Evolutionary conservation across 2,797 vertebrate species (phyloP).

Genomic region (Tapirus indicus): DNA sequence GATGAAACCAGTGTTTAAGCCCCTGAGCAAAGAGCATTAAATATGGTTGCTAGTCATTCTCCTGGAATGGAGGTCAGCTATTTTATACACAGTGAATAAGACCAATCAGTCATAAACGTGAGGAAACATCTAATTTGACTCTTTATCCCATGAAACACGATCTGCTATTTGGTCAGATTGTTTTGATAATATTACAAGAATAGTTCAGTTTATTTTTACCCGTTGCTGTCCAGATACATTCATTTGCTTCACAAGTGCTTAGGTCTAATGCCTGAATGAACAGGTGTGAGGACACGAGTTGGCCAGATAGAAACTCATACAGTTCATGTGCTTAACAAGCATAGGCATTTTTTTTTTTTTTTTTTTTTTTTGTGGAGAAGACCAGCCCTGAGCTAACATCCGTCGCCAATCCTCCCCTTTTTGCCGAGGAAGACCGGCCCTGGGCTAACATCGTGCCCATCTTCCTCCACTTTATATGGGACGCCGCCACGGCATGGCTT

Average conservation of each 20-base stretch:
- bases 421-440: too few relatives aligned
- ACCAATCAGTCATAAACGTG: slow-evolving; percentile 78
- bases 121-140: slow-evolving; percentile 86
- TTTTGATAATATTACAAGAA: slow-evolving; percentile 84
- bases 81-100: slow-evolving; percentile 84
- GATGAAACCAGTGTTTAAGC: background rate
- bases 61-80: slow-evolving; percentile 79
- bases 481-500: too few relatives aligned
- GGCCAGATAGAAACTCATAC: slow-evolving; percentile 84
- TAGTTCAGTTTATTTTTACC: slow-evolving; percentile 86
- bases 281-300: slow-evolving; percentile 86
- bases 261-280: slow-evolving; percentile 86
- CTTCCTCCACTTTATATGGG: too few relatives aligned
- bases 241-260: slow-evolving; percentile 83
- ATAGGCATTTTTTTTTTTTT: slow-evolving; percentile 82
- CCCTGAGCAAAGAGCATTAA: slow-evolving; percentile 56
- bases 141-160: slow-evolving; percentile 80
- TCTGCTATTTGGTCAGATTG: slow-evolving; percentile 82
- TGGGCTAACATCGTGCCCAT: too few relatives aligned
- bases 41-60: slow-evolving; percentile 40
- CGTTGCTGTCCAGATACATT: slow-evolving; percentile 80
- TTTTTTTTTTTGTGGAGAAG: slow-evolving; percentile 85
- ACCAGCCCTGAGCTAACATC: too few relatives aligned
- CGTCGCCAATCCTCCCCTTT: too few relatives aligned
- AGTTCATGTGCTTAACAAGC: slow-evolving; percentile 81